Evolutionary conservation across 2,888 invertebrate species (phyloP).

Genomic region (Brachypalpus laphriformis): DNA sequence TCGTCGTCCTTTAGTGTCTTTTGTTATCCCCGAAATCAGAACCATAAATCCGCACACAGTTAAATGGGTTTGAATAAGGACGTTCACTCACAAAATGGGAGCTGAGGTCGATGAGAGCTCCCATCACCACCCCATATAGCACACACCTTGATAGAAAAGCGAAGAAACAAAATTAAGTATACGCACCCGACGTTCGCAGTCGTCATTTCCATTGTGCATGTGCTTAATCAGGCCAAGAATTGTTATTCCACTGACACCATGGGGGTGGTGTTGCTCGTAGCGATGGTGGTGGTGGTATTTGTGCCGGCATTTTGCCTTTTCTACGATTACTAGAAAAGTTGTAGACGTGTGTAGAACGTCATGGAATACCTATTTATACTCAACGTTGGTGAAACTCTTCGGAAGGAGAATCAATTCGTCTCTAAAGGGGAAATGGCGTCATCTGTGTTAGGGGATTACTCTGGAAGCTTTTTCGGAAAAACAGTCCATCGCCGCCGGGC

Average conservation of each 20-base stretch:
- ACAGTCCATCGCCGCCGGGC: background rate
- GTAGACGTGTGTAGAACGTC: constrained; percentile 55
- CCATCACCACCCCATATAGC: background rate
- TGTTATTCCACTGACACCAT: constrained; percentile 1
- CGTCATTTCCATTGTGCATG: constrained; percentile 41
- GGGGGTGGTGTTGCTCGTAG: background rate
- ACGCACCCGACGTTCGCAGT: constrained; percentile 43
- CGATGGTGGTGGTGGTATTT: constrained; percentile 1
- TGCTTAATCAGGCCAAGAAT: constrained; percentile 40
- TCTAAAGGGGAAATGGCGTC: constrained; percentile 27
- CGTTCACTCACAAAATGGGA: background rate
- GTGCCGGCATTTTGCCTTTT: constrained; percentile 54
- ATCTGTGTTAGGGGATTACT: background rate
- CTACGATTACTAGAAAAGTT: constrained; percentile 34
- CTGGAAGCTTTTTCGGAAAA: constrained; percentile 37
- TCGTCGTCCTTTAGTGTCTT: constrained; percentile 11
- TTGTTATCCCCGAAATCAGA: constrained; percentile 21
- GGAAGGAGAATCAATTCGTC: background rate
- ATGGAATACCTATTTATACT: constrained; percentile 44
- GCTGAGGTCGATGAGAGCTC: background rate
- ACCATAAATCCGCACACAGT: constrained; percentile 18
- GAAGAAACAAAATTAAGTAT: constrained; percentile 18
- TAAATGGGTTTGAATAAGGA: background rate
- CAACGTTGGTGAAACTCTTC: constrained; percentile 44
- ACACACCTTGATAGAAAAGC: background rate